Percentiles rank a stretch among this genome's conserved stretches.
These are phyloP conservation scores for Pseudomyrmex flavicornis DNA, from an alignment of 1,140 invertebrate genomes.

Conservation along the genomic window DNA sequence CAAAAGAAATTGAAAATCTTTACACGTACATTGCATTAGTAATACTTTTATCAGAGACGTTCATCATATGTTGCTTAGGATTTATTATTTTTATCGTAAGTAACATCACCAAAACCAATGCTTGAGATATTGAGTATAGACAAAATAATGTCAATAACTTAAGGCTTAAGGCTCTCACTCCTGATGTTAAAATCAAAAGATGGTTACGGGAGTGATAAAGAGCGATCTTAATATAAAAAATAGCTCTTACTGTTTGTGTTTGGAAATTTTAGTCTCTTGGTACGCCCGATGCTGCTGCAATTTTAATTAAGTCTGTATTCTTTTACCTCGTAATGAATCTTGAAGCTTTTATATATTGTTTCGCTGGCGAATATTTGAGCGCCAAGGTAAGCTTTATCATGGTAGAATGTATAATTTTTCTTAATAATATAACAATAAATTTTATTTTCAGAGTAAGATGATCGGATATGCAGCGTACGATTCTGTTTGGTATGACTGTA, in stretches of 20 bases:
- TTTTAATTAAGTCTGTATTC: slow-evolving; percentile 20
- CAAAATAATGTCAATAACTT: too few relatives aligned
- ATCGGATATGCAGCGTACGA: slow-evolving; percentile 53
- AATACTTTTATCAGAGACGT: slow-evolving; percentile 44
- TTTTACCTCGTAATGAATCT: slow-evolving; percentile 42
- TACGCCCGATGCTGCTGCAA: not conserved
- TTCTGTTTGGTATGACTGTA: slow-evolving; percentile 57
- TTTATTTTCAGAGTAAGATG: slow-evolving; percentile 27
- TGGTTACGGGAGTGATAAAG: too few relatives aligned
- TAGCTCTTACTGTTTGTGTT: not conserved
- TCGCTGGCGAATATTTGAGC: slow-evolving; percentile 65
- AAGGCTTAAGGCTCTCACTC: too few relatives aligned
- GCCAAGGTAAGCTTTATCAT: slow-evolving; percentile 28
- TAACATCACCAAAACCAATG: not conserved
- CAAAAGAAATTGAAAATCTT: slow-evolving; percentile 18
- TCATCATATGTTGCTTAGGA: slow-evolving; percentile 36
- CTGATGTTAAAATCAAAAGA: not conserved
- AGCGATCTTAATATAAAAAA: not conserved
- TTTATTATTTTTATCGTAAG: slow-evolving; percentile 59
- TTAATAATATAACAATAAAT: not conserved
- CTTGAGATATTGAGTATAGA: too few relatives aligned
- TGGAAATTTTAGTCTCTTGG: slow-evolving; percentile 18
- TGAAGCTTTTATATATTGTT: slow-evolving; percentile 62
- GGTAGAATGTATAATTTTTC: too few relatives aligned
- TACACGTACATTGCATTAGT: slow-evolving; percentile 43